Percentiles rank a stretch among this genome's conserved stretches.
These are phyloP conservation scores for Protomyctophum bolini DNA, from an alignment of 2,113 vertebrate species.

Conservation along the genomic window DNA sequence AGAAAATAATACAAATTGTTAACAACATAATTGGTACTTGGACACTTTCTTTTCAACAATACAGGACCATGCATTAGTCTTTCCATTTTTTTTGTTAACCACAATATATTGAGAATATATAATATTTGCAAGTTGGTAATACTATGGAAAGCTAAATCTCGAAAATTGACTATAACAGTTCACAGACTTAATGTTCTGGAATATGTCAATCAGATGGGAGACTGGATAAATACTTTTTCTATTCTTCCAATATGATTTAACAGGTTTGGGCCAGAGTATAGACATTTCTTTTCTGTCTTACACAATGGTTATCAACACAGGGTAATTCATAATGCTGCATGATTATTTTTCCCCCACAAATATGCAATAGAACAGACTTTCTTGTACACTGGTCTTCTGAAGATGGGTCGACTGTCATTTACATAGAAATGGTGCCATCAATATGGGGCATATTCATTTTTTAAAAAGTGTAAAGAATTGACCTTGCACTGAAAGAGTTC, in stretches of 20 bases:
- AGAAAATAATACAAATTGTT: slow-evolving; percentile 61
- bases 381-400: slow-evolving; percentile 70
- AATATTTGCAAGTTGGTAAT: slow-evolving; percentile 73
- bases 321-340: slow-evolving; percentile 58
- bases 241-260: slow-evolving; percentile 63
- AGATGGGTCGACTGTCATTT: slow-evolving; percentile 78
- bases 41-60: slow-evolving; percentile 73
- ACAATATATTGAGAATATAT: slow-evolving; percentile 77
- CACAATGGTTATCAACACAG: slow-evolving; percentile 56
- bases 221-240: slow-evolving; percentile 65
- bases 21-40: slow-evolving; percentile 70
- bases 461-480: slow-evolving; percentile 82
- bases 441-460: slow-evolving; percentile 83
- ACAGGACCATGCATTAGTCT: slow-evolving; percentile 78
- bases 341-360: slow-evolving; percentile 56
- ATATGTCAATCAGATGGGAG: slow-evolving; percentile 67
- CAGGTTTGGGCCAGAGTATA: slow-evolving; percentile 62
- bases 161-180: slow-evolving; percentile 61
- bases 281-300: slow-evolving; percentile 57
- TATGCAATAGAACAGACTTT: slow-evolving; percentile 69
- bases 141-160: slow-evolving; percentile 67
- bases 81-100: slow-evolving; percentile 72
- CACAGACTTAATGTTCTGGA: slow-evolving; percentile 71
- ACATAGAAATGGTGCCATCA: slow-evolving; percentile 84
- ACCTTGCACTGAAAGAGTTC: slow-evolving; percentile 80